These are phyloP conservation scores for Adrianichthys oophorus DNA, from an alignment of 2,797 vertebrate genomes.

Conservation along the genomic window DNA sequence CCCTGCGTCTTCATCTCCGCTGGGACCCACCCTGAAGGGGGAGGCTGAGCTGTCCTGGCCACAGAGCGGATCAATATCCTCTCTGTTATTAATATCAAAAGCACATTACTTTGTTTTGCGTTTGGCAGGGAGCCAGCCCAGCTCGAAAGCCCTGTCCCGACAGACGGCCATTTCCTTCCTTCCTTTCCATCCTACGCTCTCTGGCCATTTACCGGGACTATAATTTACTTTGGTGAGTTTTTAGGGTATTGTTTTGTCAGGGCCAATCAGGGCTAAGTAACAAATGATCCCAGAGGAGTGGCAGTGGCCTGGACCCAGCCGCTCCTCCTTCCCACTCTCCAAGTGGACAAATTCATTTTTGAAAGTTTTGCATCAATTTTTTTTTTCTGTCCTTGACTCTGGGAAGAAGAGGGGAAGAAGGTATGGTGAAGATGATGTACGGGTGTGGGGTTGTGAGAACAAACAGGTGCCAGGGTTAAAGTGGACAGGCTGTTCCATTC, in stretches of 20 bases:
- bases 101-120: constrained; percentile 97
- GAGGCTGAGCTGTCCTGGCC: constrained; percentile 76
- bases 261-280: constrained; percentile 98
- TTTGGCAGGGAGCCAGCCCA: constrained; percentile 86
- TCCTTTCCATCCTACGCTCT: constrained; percentile 70
- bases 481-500: constrained; percentile 46
- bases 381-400: constrained; percentile 95
- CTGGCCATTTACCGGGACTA: constrained; percentile 92
- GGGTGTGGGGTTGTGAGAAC: constrained; percentile 23
- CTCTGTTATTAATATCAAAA: constrained; percentile 99
- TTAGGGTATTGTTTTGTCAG: constrained; percentile 99
- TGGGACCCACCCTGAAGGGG: constrained; percentile 59
- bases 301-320: constrained; percentile 73
- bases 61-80: constrained; percentile 91
- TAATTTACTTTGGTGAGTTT: constrained; percentile 99
- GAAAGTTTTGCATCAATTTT: constrained; percentile 95
- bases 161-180: constrained; percentile 70
- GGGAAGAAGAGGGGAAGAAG: constrained; percentile 63
- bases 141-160: constrained; percentile 62
- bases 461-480: constrained; percentile 49
- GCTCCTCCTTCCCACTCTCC: constrained; percentile 69
- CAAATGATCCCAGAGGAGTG: constrained; percentile 91
- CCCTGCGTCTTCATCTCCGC: constrained; percentile 35
- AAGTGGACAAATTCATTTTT: constrained; percentile 94
- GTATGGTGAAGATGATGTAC: constrained; percentile 52